Conservation (phyloP, 2,888 invertebrate species). For the Drosophila pegasa region DNA sequence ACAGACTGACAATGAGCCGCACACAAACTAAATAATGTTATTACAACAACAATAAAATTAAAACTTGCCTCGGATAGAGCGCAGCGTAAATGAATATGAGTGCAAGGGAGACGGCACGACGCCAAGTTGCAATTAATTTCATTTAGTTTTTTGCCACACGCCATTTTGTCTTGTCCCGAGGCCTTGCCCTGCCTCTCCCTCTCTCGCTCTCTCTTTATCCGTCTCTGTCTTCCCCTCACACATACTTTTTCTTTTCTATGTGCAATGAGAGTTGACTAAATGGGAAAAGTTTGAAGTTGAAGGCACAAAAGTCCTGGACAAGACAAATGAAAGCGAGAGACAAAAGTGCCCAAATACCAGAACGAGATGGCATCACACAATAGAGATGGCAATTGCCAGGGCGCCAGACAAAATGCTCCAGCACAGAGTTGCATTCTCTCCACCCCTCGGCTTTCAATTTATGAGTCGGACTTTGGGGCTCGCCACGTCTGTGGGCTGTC, state of each 20-base stretch:
- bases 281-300: slow-evolving; percentile 79
- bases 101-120: slow-evolving; percentile 44
- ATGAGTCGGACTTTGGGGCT: slow-evolving; percentile 21
- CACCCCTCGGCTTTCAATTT: slow-evolving; percentile 26
- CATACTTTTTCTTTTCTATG: slow-evolving; percentile 22
- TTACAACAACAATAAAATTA: slow-evolving; percentile 77
- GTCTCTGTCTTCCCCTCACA: not conserved
- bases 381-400: slow-evolving; percentile 9
- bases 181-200: not conserved
- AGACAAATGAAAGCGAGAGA: slow-evolving; percentile 65
- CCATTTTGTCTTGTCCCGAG: slow-evolving; percentile 50
- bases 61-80: slow-evolving; percentile 52
- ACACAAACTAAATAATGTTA: slow-evolving; percentile 74
- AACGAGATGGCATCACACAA: slow-evolving; percentile 24
- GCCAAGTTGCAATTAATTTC: slow-evolving; percentile 78
- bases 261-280: slow-evolving; percentile 66
- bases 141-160: slow-evolving; percentile 76
- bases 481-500: slow-evolving; percentile 1
- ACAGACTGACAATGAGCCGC: slow-evolving; percentile 44
- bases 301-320: slow-evolving; percentile 75
- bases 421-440: slow-evolving; percentile 35
- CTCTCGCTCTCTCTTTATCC: not conserved
- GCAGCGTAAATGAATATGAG: slow-evolving; percentile 14
- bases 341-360: slow-evolving; percentile 32
- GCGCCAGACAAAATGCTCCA: slow-evolving; percentile 16